Evolutionary conservation across 2,888 invertebrate genomes (phyloP).

Genomic region (Oxystoma pomonae): DNA sequence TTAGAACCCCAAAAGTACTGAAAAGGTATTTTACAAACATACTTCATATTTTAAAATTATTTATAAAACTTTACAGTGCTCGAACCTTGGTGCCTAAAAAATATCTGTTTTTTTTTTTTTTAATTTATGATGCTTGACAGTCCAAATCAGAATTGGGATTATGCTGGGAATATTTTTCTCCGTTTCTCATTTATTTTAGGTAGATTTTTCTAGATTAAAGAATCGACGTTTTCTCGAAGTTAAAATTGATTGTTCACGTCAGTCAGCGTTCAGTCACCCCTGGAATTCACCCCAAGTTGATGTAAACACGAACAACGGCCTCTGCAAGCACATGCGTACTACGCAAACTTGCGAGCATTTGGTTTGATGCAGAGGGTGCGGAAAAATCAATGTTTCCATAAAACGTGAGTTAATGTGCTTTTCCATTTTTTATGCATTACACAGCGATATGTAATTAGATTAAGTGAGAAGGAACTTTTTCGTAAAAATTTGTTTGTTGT

Average conservation of each 20-base stretch:
- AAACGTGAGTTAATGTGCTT: neutral
- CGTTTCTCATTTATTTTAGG: neutral
- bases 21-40: too few relatives aligned
- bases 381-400: neutral
- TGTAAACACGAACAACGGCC: neutral
- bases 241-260: neutral
- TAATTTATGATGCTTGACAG: too few relatives aligned
- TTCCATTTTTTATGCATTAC: neutral
- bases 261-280: neutral
- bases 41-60: neutral
- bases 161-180: neutral
- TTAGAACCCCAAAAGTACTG: too few relatives aligned
- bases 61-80: neutral
- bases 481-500: too few relatives aligned
- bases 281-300: neutral
- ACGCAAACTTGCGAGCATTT: too few relatives aligned
- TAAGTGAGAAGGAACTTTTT: too few relatives aligned
- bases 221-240: neutral
- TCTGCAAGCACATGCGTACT: neutral
- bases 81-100: neutral
- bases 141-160: too few relatives aligned
- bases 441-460: too few relatives aligned
- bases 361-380: neutral
- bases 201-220: neutral
- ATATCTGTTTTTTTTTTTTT: neutral